phyloP scores from a whole-genome alignment of 2,113 vertebrate genomes.

The Cryptotis parvus region DNA sequence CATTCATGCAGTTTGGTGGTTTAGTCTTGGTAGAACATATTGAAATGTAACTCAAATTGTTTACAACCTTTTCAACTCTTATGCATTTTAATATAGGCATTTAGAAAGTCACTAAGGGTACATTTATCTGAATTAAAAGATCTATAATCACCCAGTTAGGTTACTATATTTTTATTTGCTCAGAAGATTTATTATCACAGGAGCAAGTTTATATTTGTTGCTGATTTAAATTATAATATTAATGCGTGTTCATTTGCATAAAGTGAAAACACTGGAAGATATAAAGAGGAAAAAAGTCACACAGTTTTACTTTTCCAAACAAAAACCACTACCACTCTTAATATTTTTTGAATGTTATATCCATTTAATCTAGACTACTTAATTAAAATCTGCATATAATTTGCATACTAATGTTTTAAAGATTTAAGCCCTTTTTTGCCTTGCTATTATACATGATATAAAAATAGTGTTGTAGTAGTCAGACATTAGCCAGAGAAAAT shows the following conservation, averaged over 20 bases:
- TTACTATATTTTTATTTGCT: constrained; percentile 13
- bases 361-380: background rate
- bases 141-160: background rate
- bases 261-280: constrained; percentile 8
- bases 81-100: constrained; percentile 33
- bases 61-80: constrained; percentile 41
- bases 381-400: constrained; percentile 56
- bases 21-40: constrained; percentile 47
- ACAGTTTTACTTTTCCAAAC: constrained; percentile 43
- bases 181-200: constrained; percentile 42
- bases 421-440: background rate
- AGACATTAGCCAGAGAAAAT: constrained; percentile 2
- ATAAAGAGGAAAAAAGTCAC: constrained; percentile 44
- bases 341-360: constrained; percentile 49
- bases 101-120: constrained; percentile 50
- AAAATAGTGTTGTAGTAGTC: background rate
- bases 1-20: constrained; percentile 58
- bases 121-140: constrained; percentile 59
- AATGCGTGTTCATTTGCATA: constrained; percentile 47
- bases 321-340: constrained; percentile 44
- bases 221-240: constrained; percentile 60
- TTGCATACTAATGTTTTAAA: background rate
- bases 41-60: constrained; percentile 64
- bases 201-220: constrained; percentile 40
- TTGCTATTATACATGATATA: background rate